These are phyloP conservation scores for Stenolophus ochropezus DNA, from an alignment of 2,888 invertebrate species.

Conservation along the genomic window DNA sequence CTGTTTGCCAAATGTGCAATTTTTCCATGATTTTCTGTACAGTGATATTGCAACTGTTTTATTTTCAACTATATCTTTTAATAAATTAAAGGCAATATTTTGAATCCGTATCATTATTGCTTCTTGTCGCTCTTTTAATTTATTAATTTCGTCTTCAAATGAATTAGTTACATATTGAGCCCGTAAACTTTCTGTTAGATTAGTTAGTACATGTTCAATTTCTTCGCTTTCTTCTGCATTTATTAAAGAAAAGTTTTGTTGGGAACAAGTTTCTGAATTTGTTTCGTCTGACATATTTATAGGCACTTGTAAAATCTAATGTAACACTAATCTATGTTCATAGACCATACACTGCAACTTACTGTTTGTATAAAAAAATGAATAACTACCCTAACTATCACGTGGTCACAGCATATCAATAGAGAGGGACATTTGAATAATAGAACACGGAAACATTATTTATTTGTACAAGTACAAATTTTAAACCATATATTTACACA, in stretches of 20 bases:
- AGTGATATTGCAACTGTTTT: constrained; percentile 62
- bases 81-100: constrained; percentile 71
- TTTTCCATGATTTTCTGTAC: constrained; percentile 75
- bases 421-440: too few species aligned
- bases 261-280: neutral
- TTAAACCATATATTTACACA: too few species aligned
- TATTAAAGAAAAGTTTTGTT: neutral
- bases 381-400: too few species aligned
- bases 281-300: too few species aligned
- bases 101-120: constrained; percentile 72
- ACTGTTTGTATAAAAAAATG: too few species aligned
- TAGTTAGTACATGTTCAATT: neutral
- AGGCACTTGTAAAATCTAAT: too few species aligned
- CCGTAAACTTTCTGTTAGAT: neutral
- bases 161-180: neutral
- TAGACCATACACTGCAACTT: too few species aligned
- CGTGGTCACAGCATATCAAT: too few species aligned
- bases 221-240: neutral
- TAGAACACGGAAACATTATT: too few species aligned
- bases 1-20: constrained; percentile 76
- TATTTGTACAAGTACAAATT: too few species aligned
- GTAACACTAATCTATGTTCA: too few species aligned
- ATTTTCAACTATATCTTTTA: constrained; percentile 72
- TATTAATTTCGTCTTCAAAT: neutral
- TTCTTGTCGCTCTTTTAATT: neutral